Percentiles rank a stretch among this genome's conserved stretches.
phyloP scores from a whole-genome alignment of 2,797 vertebrate genomes.

The Semaprochilodus insignis region DNA sequence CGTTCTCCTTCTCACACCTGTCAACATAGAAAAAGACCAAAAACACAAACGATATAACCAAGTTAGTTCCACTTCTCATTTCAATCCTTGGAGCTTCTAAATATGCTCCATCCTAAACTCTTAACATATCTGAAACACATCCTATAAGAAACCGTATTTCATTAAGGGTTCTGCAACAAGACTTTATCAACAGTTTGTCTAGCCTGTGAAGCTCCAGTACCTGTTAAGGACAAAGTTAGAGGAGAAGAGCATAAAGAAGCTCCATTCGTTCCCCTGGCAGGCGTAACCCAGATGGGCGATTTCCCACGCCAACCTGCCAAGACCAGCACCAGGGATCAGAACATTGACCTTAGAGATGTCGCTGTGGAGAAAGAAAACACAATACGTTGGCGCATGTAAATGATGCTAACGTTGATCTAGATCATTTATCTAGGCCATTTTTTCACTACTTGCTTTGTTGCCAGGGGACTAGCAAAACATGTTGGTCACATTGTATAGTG shows the following conservation, averaged over 20 bases:
- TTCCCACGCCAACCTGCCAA: constrained; percentile 98
- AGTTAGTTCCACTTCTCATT: too few relatives aligned
- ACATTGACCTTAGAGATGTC: constrained; percentile 94
- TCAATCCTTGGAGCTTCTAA: neutral
- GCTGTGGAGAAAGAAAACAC: constrained; percentile 70
- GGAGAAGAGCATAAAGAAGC: constrained; percentile 99
- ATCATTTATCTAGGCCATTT: neutral
- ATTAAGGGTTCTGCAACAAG: neutral
- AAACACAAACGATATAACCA: neutral
- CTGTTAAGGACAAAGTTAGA: constrained; percentile 99
- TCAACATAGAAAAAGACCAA: constrained; percentile 43
- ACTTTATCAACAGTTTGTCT: too few relatives aligned
- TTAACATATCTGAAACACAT: too few relatives aligned
- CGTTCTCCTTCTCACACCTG: constrained; percentile 94
- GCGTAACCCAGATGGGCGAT: constrained; percentile 93
- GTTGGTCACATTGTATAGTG: too few relatives aligned
- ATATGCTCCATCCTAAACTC: too few relatives aligned
- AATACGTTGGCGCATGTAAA: neutral
- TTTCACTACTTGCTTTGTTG: too few relatives aligned
- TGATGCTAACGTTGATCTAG: neutral
- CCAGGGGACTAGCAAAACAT: too few relatives aligned
- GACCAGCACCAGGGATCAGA: constrained; percentile 95
- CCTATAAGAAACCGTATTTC: neutral
- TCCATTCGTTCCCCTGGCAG: constrained; percentile 99
- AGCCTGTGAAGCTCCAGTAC: constrained; percentile 74